Base-by-base conservation (phyloP, 2,113 vertebrate genomes). In the Glaucomys volans region DNA sequence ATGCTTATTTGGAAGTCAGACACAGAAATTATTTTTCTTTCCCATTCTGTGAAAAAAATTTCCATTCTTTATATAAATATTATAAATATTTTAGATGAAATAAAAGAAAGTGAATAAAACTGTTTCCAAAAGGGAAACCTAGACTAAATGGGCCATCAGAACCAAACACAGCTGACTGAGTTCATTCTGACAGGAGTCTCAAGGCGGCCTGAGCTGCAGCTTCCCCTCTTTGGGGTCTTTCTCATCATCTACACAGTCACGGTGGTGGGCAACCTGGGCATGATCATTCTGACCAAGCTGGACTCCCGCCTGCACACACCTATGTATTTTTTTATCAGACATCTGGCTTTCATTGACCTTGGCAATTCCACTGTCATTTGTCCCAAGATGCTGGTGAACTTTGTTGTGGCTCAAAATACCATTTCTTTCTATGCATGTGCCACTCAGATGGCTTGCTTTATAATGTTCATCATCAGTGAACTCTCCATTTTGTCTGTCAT, bases 261-360 rank as follows among this genome's bases (percentile, higher is more conserved):
- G 11, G 86, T 98, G 54, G 2, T 98, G 69, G 96, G 97, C 4
- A 98, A 98, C 0, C 0, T 30, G 0, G 97, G 96, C 28, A 95
- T 98, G 77, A 97, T 98, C 8, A 0, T 95, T 18, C 4, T 97
- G 57, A 98, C 97, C 82, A 67, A 11, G 37, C 14, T 88, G 16
- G 94, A 97, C 17, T 89, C 95, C 2, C 79, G 0, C 8, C 83
- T 98, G 22, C 98, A 98, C n/a, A 98, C 87, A 0, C 96, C 98
- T 9, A 97, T 98, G 98, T 98, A 98, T 57, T 98, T 98, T 91
- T 98, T 98, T 30, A 97, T 98, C 20, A 94, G 96, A 96, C 97
- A 98, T 14, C 76, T 98, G 66, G 95, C 98, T 8, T 0, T 98
- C 12, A 95, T 98, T 1, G 97, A 98, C 75, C 96, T 98, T 92